A percentile compares a stretch with the other conserved stretches of the same genome.
These are phyloP conservation scores for Embiotoca jacksoni DNA, from an alignment of 2,113 vertebrate genomes.

Conservation along the genomic window DNA sequence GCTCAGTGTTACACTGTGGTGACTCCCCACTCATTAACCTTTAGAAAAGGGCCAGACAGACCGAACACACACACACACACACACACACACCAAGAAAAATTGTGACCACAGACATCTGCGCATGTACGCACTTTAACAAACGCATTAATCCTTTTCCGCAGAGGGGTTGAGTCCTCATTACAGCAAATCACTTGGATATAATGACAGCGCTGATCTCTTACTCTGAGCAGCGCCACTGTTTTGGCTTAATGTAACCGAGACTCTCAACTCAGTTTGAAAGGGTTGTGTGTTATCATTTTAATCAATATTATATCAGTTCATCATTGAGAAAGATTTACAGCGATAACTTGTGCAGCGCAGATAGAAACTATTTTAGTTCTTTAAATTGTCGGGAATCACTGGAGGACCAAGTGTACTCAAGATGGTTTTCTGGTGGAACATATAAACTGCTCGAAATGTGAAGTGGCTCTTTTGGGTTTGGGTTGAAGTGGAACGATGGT, in stretches of 20 bases:
- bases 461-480: no score
- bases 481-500: no score
- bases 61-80: not conserved
- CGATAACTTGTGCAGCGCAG: no score
- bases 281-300: not conserved
- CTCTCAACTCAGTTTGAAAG: not conserved
- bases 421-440: no score
- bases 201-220: constrained; percentile 24
- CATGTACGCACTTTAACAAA: constrained; percentile 10
- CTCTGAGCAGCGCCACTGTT: not conserved
- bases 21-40: constrained; percentile 74
- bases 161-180: constrained; percentile 27
- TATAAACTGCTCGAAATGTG: no score
- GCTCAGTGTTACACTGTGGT: constrained; percentile 33
- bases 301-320: not conserved
- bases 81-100: not conserved
- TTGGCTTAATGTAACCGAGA: constrained; percentile 7
- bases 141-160: constrained; percentile 7
- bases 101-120: not conserved
- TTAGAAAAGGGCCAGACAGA: constrained; percentile 52
- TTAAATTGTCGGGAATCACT: no score
- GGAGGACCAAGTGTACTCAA: no score
- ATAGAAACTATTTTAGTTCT: no score
- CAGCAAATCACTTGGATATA: constrained; percentile 27
- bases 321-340: no score